phyloP scores from a whole-genome alignment of 2,797 vertebrate species.

The Rousettus madagascariensis region DNA sequence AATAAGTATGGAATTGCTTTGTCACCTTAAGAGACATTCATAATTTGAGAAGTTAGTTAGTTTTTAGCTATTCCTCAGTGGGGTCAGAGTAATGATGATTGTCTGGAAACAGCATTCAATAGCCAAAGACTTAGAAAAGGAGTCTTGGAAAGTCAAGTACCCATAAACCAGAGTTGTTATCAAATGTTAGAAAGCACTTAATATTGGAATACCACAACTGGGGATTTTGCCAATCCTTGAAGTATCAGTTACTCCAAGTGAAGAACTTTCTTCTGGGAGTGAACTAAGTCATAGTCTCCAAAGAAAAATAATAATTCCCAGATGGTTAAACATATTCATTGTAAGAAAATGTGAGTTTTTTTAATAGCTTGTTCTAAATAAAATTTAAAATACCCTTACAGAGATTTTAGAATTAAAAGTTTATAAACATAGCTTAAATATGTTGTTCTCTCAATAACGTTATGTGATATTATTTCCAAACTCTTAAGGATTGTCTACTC shows the following conservation, averaged over 20 bases:
- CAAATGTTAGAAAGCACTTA: neutral
- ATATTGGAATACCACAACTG: neutral
- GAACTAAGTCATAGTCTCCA: constrained; percentile 17
- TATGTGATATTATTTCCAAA: neutral
- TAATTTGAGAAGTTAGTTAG: constrained; percentile 1
- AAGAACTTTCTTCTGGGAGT: constrained; percentile 23
- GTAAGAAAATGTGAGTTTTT: neutral
- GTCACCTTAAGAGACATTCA: neutral
- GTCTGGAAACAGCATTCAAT: neutral
- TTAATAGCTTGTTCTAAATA: constrained; percentile 12
- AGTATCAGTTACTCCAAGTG: neutral
- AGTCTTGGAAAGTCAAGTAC: neutral
- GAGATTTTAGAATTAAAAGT: constrained; percentile 38
- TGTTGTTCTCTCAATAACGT: neutral
- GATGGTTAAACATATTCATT: neutral
- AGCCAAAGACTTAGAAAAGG: neutral
- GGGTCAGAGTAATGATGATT: neutral
- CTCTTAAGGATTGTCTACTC: neutral
- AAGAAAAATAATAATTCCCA: constrained; percentile 23
- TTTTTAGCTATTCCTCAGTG: neutral
- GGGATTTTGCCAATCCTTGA: neutral
- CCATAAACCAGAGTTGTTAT: neutral
- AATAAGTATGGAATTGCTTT: neutral
- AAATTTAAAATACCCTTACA: constrained; percentile 32
- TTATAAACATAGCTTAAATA: constrained; percentile 30